Evolutionary conservation across 2,888 invertebrate genomes (phyloP).

Genomic region (Eutolmus rufibarbis): DNA sequence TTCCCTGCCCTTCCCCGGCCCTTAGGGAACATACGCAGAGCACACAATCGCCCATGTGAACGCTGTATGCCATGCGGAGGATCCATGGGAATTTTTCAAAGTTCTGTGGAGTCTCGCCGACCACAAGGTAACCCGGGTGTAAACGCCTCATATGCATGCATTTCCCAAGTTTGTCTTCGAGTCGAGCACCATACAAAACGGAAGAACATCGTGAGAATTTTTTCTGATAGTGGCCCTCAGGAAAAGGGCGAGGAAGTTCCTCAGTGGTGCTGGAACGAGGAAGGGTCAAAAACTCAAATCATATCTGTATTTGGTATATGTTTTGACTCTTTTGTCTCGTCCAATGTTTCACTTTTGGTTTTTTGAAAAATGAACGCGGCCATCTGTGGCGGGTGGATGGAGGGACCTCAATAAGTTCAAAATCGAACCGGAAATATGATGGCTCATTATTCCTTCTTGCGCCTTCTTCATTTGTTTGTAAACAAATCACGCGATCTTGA

Average conservation of each 20-base stretch:
- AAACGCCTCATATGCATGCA: constrained; percentile 24
- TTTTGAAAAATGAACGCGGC: background rate
- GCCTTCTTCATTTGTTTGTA: background rate
- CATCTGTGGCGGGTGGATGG: constrained; percentile 23
- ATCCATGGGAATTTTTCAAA: constrained; percentile 38
- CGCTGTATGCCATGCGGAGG: background rate
- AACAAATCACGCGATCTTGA: background rate
- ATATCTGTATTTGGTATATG: background rate
- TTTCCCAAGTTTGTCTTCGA: constrained; percentile 38
- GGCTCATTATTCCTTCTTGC: background rate
- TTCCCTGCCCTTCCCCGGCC: background rate
- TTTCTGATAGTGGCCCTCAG: constrained; percentile 3
- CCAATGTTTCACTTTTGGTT: background rate
- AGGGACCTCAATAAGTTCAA: background rate
- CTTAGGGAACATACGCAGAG: background rate
- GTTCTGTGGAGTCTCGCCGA: background rate
- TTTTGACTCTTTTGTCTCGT: background rate
- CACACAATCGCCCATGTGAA: constrained; percentile 25
- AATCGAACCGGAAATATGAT: constrained; percentile 36
- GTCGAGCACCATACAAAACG: constrained; percentile 37
- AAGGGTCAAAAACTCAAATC: constrained; percentile 21
- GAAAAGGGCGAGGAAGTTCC: constrained; percentile 17
- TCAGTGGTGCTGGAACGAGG: background rate
- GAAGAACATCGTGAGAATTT: constrained; percentile 47
- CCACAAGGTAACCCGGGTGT: constrained; percentile 29